Base-by-base conservation (phyloP, 2,797 vertebrate species). In the Thalassophryne amazonica region DNA sequence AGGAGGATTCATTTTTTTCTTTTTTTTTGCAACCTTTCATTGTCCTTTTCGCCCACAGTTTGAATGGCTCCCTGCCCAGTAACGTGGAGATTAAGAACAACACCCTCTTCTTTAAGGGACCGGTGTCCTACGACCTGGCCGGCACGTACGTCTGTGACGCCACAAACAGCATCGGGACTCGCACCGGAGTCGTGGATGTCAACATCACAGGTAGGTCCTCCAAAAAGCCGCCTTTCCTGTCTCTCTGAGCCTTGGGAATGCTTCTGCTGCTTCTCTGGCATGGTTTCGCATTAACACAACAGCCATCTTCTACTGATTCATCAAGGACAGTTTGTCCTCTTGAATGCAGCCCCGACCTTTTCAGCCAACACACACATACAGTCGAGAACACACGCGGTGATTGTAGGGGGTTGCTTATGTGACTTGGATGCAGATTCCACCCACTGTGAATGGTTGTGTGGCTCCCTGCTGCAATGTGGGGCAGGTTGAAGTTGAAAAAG, bases 111-210 rank as follows among this genome's bases (percentile, higher is more conserved):
- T 98, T 99, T 84, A 94, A 92, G 73, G 95, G 93, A 1, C 91
- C 93, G 0, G 92, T 98, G 73, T 94, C 89, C 68, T 93, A 95
- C 18, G 94, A 92, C 39, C 61, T 97, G 39, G 92, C 93, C 0
- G 95, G 95, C 39, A 96, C 93, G 0, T 98, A 98, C 4, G 75
- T 98, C 58, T 99, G 97, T 0, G 93, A 97, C 36, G 96, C 97
- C 13, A 95, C 93, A 80, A 99, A 98, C 5, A 76, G 91, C 78
- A 94, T 99, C 6, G 96, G 97, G 15, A 96, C 93, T 0, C 94
- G 94, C 20, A 95, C 94, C 0, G 95, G 94, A 62, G 78, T 89
- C 51, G 95, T 99, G 83, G 96, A 99, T 20, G 96, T 99, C 84
- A 99, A 98, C 84, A 91, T 98, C 73, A 99, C 96, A 84, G 97